Conservation (phyloP, 2,113 vertebrate species). For the Semicossyphus pulcher region DNA sequence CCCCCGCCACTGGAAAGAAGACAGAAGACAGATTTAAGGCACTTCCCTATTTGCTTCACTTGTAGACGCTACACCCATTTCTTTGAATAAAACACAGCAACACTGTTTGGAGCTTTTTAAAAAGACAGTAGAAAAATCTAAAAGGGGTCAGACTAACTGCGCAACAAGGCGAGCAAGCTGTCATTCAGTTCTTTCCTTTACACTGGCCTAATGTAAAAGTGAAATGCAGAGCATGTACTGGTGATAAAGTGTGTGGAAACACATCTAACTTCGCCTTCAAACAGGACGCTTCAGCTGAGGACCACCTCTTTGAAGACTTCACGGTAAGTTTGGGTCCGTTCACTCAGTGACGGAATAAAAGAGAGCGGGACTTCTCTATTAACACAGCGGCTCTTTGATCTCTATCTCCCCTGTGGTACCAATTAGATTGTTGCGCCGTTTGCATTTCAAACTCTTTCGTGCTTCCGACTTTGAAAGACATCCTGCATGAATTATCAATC, state of each 20-base stretch:
- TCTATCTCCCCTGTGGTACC: conserved; percentile 68
- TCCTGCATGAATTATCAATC: conserved; percentile 68
- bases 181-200: too few relatives aligned
- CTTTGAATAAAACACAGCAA: too few relatives aligned
- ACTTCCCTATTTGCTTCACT: too few relatives aligned
- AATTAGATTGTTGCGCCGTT: conserved; percentile 69
- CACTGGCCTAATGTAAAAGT: too few relatives aligned
- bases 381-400: conserved; percentile 69
- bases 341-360: conserved; percentile 37
- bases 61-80: too few relatives aligned
- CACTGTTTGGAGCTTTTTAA: too few relatives aligned
- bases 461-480: conserved; percentile 63
- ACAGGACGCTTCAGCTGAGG: conserved; percentile 31
- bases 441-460: conserved; percentile 65
- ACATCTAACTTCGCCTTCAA: neutral
- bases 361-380: conserved; percentile 56
- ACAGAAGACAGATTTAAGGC: too few relatives aligned
- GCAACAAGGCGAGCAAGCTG: too few relatives aligned
- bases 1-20: too few relatives aligned
- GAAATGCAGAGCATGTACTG: too few relatives aligned
- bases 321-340: conserved; percentile 50
- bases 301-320: conserved; percentile 48
- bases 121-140: too few relatives aligned
- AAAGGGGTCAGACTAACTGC: too few relatives aligned
- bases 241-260: neutral